Percentiles rank a stretch among this genome's conserved stretches.
These are phyloP conservation scores for Sebastes oblongus DNA, from an alignment of 2,797 vertebrate species.

Conservation along the genomic window DNA sequence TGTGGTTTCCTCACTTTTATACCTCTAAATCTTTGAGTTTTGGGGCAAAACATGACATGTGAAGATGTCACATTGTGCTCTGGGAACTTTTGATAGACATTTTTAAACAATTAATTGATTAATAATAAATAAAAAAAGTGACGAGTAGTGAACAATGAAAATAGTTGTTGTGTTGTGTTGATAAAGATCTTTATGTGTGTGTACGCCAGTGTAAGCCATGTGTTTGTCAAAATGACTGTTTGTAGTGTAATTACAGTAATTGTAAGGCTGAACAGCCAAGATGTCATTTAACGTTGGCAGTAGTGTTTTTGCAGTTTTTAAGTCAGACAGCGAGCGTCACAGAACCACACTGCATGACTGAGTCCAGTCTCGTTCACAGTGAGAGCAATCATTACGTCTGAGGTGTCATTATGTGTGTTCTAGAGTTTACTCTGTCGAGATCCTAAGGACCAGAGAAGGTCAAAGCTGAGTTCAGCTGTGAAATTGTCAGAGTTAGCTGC, in stretches of 20 bases:
- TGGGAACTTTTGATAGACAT: neutral
- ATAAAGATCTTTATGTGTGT: neutral
- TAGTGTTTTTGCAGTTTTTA: constrained; percentile 45
- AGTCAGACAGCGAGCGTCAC: constrained; percentile 18
- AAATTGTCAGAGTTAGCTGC: neutral
- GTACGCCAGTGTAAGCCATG: neutral
- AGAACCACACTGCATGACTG: constrained; percentile 11
- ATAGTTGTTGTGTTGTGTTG: neutral
- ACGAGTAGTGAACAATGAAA: neutral
- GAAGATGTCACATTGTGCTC: neutral
- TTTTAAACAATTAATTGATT: neutral
- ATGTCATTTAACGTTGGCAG: neutral
- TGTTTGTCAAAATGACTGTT: constrained; percentile 31
- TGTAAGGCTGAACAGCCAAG: constrained; percentile 15
- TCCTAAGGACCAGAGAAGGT: neutral
- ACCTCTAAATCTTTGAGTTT: neutral
- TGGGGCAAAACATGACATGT: neutral
- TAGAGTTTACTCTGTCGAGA: constrained; percentile 4
- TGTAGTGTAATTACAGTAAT: constrained; percentile 36
- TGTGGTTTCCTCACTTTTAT: neutral
- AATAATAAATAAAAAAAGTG: fast-evolving
- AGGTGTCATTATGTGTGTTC: constrained; percentile 37
- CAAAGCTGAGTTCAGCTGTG: neutral
- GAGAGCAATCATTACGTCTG: constrained; percentile 52
- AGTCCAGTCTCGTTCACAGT: constrained; percentile 16